Percentiles rank a stretch among this genome's conserved stretches.
These are phyloP conservation scores for Zenarchopterus dispar DNA, from an alignment of 2,797 vertebrate genomes.

Conservation along the genomic window DNA sequence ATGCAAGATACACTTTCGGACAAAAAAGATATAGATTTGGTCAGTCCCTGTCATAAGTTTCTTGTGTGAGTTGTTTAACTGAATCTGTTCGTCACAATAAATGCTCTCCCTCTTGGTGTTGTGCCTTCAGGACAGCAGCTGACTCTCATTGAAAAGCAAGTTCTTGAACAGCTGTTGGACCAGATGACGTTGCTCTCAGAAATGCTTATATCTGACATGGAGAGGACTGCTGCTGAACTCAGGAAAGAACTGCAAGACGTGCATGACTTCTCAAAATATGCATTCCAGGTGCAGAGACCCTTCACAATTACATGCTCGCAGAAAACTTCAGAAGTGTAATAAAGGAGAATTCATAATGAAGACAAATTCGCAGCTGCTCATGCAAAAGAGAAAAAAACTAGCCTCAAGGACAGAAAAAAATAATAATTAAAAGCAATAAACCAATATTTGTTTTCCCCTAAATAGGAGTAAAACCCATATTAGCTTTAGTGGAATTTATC, in stretches of 20 bases:
- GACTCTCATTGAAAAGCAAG: conserved; percentile 64
- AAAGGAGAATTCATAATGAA: not conserved
- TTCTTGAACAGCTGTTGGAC: conserved; percentile 67
- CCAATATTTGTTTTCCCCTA: too few species aligned
- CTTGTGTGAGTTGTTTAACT: not conserved
- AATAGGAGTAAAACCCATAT: too few species aligned
- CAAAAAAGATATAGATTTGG: not conserved
- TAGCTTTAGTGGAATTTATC: conserved; percentile 20
- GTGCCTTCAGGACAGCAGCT: conserved; percentile 75
- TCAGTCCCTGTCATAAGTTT: not conserved
- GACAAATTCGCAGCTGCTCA: not conserved
- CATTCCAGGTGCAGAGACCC: conserved; percentile 74
- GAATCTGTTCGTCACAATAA: not conserved
- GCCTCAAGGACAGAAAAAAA: too few species aligned
- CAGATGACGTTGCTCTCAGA: conserved; percentile 72
- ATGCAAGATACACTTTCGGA: not conserved
- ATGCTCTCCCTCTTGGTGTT: not conserved
- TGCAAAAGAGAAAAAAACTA: too few species aligned
- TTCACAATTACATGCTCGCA: not conserved
- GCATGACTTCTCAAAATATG: conserved; percentile 73
- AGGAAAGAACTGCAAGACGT: conserved; percentile 67
- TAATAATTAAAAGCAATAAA: too few species aligned
- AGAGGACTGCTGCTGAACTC: conserved; percentile 64
- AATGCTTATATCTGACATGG: conserved; percentile 75
- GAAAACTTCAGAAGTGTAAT: not conserved